Conservation (phyloP, 2,888 invertebrate species). For the Leptothorax acervorum region DNA sequence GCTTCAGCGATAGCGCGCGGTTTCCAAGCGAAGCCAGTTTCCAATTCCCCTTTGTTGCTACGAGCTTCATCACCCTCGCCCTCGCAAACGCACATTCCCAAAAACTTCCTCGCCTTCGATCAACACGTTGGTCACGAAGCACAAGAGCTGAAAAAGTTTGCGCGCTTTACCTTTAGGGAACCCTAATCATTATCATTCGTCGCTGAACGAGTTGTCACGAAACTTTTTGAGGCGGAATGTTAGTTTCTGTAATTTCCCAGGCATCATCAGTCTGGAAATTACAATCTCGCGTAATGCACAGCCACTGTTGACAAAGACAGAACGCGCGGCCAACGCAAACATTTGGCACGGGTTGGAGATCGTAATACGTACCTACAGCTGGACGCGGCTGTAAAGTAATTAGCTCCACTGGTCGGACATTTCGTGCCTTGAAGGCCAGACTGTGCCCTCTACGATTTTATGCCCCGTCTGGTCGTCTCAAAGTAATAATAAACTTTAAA, state of each 20-base stretch:
- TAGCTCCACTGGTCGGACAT: conserved; percentile 61
- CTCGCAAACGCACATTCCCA: neutral
- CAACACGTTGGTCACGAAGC: conserved; percentile 31
- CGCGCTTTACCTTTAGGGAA: conserved; percentile 21
- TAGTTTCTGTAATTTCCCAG: conserved; percentile 21
- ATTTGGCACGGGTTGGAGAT: conserved; percentile 39
- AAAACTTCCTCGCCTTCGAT: conserved; percentile 36
- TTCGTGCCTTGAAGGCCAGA: conserved; percentile 62
- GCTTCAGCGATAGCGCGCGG: conserved; percentile 56
- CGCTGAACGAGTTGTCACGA: conserved; percentile 11
- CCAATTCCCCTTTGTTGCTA: conserved; percentile 71
- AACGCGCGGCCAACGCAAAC: conserved; percentile 33
- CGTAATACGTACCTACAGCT: conserved; percentile 62
- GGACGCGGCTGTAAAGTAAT: conserved; percentile 64
- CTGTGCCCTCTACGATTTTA: conserved; percentile 62
- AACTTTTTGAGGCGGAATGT: neutral
- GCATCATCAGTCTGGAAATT: conserved; percentile 19
- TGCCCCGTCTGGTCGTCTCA: conserved; percentile 57
- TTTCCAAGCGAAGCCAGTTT: conserved; percentile 69
- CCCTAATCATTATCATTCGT: conserved; percentile 44
- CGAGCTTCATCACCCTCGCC: conserved; percentile 56
- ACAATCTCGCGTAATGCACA: conserved; percentile 36
- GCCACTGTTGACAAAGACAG: conserved; percentile 44
- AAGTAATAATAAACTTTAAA: conserved; percentile 69
- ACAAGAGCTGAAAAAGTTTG: conserved; percentile 17